phyloP scores from a whole-genome alignment of 2,888 invertebrate genomes.

The Acrobeloides nanus region DNA sequence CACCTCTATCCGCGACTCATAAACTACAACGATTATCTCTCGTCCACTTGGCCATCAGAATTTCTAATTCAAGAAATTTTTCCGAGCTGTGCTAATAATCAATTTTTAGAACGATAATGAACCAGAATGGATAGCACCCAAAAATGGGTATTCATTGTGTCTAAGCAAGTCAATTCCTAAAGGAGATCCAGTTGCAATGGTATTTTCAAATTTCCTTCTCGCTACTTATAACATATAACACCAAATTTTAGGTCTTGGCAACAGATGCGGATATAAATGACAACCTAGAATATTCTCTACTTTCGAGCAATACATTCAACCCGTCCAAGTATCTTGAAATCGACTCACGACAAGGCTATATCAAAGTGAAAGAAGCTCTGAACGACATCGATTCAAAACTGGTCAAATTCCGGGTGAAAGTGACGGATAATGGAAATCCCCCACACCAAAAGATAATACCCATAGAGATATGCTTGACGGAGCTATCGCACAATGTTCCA shows the following conservation, averaged over 20 bases:
- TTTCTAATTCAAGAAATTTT: no score
- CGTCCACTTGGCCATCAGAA: no score
- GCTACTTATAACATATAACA: background rate
- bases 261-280: constrained; percentile 26
- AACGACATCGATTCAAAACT: constrained; percentile 63
- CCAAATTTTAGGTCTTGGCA: constrained; percentile 19
- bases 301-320: constrained; percentile 6
- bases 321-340: constrained; percentile 17
- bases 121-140: constrained; percentile 72
- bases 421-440: constrained; percentile 72
- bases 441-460: constrained; percentile 70
- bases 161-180: constrained; percentile 69
- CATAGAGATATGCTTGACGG: constrained; percentile 68
- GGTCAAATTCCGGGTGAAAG: constrained; percentile 81
- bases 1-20: no score
- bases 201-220: no score
- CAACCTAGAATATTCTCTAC: constrained; percentile 27
- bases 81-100: no score
- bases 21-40: no score
- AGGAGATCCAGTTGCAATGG: constrained; percentile 68
- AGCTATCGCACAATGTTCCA: constrained; percentile 60
- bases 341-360: constrained; percentile 15
- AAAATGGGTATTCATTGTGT: constrained; percentile 68
- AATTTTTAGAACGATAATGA: constrained; percentile 97
- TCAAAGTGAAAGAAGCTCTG: constrained; percentile 15